Evolutionary conservation across 2,888 invertebrate genomes (phyloP), one percentile per base, ranked within the genome.

Genomic region (Xylota segnis): DNA sequence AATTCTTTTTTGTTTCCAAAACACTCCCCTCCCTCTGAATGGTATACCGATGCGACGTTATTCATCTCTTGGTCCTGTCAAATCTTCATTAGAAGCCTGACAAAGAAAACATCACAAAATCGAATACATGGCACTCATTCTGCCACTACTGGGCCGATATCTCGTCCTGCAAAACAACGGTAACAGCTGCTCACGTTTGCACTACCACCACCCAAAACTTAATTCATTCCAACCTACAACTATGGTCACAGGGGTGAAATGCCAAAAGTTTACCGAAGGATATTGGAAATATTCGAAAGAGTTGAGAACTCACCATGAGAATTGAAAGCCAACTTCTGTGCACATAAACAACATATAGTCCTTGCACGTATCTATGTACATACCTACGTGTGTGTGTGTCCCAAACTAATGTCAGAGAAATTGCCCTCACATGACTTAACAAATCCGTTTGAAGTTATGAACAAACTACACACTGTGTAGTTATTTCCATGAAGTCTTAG

Each of bases 401-500:
- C 14, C 16, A 52, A 54, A 71, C 56, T 71, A 65, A 71, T 81
- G 74, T 45, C 81, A 74, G 68, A 52, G 54, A 75, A 74, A 81
- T 68, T 63, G 66, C 56, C 66, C 40, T 50, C 47, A 43, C 78
- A 78, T 78, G 83, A 83, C 72, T 78, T 56, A 47, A 50, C 72
- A 74, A 74, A 78, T 83, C 74, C 74, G 5, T 78, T 78, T 61
- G 32, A 63, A 71, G 54, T 61, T 72, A 65, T 58, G 47, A 50
- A 18, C 76, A 37, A 59, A 37, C 47, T 14, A 37, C 47, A 47
- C 23, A 32, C 9, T 58, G 34, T 32, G 23, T 23, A 23, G 23
- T 59, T 59, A 32, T 52, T 56, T 16, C 50, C 59, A 47, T n/a
- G 1, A 9, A 29, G 50, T 58, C 34, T 65, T 14, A 52, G 27